Percentiles rank a stretch among this genome's conserved stretches.
phyloP scores from a whole-genome alignment of 2,888 invertebrate genomes.

The Ceraclea dissimilis region DNA sequence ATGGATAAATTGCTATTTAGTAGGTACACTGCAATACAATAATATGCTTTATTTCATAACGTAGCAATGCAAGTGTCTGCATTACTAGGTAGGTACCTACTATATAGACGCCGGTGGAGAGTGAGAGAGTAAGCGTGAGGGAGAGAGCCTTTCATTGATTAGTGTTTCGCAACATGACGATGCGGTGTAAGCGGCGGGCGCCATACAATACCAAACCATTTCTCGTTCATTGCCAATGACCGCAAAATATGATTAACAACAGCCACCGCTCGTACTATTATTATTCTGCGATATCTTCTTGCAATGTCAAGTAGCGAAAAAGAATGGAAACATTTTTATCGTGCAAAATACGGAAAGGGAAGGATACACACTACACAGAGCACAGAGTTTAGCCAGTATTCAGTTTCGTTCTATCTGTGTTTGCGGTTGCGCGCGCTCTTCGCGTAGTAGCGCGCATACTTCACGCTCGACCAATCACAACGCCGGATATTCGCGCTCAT shows the following conservation, averaged over 20 bases:
- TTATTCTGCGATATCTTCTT: background rate
- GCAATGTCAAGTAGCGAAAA: conserved; percentile 10
- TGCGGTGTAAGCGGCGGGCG: background rate
- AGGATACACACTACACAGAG: background rate
- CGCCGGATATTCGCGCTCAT: conserved; percentile 8
- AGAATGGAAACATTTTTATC: background rate
- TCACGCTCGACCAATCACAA: conserved; percentile 8
- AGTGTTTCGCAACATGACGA: background rate
- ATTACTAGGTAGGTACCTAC: no score
- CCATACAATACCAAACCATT: background rate
- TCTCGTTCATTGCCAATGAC: conserved; percentile 5
- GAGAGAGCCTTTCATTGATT: background rate
- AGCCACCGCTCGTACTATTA: background rate
- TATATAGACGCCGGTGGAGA: background rate
- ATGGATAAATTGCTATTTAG: no score
- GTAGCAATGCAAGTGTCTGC: no score
- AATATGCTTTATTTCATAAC: no score
- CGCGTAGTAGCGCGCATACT: conserved; percentile 4
- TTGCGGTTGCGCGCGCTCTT: conserved; percentile 19
- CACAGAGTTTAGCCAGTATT: conserved; percentile 9
- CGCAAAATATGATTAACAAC: background rate
- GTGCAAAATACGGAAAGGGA: conserved; percentile 9
- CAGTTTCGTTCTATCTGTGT: conserved; percentile 24
- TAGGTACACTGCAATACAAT: no score
- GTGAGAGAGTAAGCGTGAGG: background rate